These are phyloP conservation scores for Prunella fulvescens DNA, from an alignment of 2,113 vertebrate genomes.

Conservation along the genomic window DNA sequence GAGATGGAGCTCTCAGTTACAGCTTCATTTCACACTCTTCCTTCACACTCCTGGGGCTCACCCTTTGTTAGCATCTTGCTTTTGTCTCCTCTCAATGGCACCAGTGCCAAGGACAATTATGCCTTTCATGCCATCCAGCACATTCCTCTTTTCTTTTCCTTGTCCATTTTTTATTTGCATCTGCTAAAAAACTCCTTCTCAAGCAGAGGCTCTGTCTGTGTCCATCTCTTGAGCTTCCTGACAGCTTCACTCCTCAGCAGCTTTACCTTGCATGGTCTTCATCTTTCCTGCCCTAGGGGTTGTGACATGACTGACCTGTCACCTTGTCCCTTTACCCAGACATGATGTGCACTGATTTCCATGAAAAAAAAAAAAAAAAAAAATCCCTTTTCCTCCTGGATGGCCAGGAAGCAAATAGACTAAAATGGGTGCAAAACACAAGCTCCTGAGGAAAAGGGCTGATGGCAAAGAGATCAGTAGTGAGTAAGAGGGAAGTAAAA, in stretches of 20 bases:
- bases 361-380: background rate
- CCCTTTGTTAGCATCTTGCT: background rate
- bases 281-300: background rate
- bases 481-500: background rate
- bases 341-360: background rate
- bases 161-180: background rate
- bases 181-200: background rate
- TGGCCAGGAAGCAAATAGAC: background rate
- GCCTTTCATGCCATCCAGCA: background rate
- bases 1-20: background rate
- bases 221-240: background rate
- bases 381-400: background rate
- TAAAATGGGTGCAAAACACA: accelerated
- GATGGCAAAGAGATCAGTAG: background rate
- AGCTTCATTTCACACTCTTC: background rate
- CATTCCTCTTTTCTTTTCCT: background rate
- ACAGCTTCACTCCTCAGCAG: background rate
- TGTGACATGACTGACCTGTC: background rate
- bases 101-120: background rate
- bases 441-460: background rate
- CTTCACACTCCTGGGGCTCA: background rate
- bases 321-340: background rate
- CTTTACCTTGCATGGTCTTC: background rate
- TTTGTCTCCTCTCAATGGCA: background rate
- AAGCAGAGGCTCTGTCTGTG: background rate